Conservation (phyloP, 2,113 vertebrate species). For the Triplophysa rosa region DNA sequence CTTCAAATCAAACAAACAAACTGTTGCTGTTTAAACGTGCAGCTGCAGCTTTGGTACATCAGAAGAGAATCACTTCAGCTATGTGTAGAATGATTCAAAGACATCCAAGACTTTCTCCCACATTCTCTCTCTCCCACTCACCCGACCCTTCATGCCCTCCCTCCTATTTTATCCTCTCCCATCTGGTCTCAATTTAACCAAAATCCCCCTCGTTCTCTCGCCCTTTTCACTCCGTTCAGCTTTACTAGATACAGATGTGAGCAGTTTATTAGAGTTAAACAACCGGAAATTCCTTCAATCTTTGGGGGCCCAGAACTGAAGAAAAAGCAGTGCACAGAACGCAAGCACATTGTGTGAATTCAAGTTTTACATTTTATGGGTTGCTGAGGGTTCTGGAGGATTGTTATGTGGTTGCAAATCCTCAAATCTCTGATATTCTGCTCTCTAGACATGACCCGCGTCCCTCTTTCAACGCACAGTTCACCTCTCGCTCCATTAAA, state of each 20-base stretch:
- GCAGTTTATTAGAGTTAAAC: conserved; percentile 76
- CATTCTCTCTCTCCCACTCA: conserved; percentile 56
- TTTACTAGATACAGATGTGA: conserved; percentile 77
- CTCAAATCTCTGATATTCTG: neutral
- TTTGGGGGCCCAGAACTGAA: conserved; percentile 68
- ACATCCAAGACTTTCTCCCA: conserved; percentile 22
- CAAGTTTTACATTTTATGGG: no score
- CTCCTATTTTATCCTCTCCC: conserved; percentile 43
- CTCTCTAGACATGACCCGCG: no score
- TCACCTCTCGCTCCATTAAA: no score
- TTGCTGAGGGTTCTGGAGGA: no score
- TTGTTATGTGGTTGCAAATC: neutral
- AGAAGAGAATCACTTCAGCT: conserved; percentile 16
- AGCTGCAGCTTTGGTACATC: neutral
- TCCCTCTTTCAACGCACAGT: no score
- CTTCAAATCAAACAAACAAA: no score
- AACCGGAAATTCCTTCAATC: conserved; percentile 81
- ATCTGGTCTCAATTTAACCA: conserved; percentile 58
- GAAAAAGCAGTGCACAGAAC: conserved; percentile 40
- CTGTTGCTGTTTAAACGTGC: no score
- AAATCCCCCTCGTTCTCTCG: conserved; percentile 48
- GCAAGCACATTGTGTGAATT: conserved; percentile 21
- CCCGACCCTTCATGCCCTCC: conserved; percentile 65
- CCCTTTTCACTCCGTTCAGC: conserved; percentile 52
- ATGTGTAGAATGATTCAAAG: conserved; percentile 43